Evolutionary conservation across 2,888 invertebrate species (phyloP).

Genomic region (Drosophila percnosoma): DNA sequence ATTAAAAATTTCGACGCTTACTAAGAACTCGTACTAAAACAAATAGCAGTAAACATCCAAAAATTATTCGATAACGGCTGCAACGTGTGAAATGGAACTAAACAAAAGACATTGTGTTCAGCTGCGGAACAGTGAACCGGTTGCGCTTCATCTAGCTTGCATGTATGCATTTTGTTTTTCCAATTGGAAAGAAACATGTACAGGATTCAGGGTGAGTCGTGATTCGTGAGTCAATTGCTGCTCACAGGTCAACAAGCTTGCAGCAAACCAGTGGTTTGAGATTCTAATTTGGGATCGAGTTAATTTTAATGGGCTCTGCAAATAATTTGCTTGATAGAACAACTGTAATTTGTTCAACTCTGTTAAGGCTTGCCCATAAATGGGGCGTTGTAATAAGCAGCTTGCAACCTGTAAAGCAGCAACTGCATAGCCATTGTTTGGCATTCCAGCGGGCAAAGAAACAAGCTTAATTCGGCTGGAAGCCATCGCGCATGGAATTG

Average conservation of each 20-base stretch:
- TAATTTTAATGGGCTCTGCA: neutral
- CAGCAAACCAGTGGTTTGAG: conserved; percentile 2
- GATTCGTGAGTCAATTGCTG: conserved; percentile 6
- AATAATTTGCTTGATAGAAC: conserved; percentile 22
- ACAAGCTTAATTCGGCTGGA: conserved; percentile 22
- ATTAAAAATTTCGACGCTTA: neutral
- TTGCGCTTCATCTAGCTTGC: neutral
- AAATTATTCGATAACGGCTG: neutral
- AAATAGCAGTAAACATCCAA: neutral
- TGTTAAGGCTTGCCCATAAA: conserved; percentile 46
- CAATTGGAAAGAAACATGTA: neutral
- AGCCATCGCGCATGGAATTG: conserved; percentile 16
- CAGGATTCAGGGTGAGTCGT: neutral
- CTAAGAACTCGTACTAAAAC: neutral
- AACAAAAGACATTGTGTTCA: neutral
- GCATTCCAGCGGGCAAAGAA: conserved; percentile 38
- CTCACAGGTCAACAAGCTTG: conserved; percentile 15
- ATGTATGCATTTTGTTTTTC: neutral
- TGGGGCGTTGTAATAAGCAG: conserved; percentile 60
- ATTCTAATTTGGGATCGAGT: conserved; percentile 1
- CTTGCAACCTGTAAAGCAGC: conserved; percentile 13
- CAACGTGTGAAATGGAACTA: neutral
- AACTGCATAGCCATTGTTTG: conserved; percentile 47
- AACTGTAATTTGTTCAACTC: conserved; percentile 52
- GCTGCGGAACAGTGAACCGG: neutral